phyloP scores from a whole-genome alignment of 2,113 vertebrate genomes.

The Climacteris rufus region DNA sequence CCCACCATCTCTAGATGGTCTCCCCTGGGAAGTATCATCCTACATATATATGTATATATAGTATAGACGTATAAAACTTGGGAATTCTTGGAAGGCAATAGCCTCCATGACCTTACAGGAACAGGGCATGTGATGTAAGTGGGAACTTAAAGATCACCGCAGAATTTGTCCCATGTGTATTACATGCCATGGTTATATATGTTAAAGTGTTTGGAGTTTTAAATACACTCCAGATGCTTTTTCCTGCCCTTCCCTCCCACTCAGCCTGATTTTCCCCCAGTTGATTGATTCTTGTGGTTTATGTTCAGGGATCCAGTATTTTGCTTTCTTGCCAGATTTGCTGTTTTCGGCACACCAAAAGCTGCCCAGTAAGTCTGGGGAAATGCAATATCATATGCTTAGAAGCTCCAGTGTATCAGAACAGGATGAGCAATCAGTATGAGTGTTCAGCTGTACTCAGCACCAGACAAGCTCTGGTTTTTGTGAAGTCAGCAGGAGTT shows the following conservation, averaged over 20 bases:
- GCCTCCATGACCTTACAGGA: not conserved
- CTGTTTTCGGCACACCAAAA: not conserved
- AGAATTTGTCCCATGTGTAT: not conserved
- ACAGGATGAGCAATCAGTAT: not conserved
- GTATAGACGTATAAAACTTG: not conserved
- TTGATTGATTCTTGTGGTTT: not conserved
- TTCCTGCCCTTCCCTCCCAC: conserved; percentile 16
- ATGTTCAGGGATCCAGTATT: not conserved
- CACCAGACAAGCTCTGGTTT: not conserved
- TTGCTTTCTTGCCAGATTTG: not conserved
- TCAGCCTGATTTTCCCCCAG: not conserved
- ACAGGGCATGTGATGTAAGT: not conserved
- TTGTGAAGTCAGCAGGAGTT: conserved; percentile 1
- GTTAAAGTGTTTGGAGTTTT: not conserved
- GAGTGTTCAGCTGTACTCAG: not conserved
- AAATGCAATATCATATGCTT: not conserved
- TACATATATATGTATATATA: not conserved
- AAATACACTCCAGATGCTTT: conserved; percentile 36
- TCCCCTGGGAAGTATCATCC: not conserved
- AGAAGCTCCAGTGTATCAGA: not conserved
- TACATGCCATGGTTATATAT: not conserved
- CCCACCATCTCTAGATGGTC: not conserved
- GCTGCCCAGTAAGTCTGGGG: not conserved
- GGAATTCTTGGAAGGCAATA: not conserved
- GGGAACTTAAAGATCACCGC: not conserved